phyloP scores from a whole-genome alignment of 2,797 vertebrate species.

The Galagoides demidoff region DNA sequence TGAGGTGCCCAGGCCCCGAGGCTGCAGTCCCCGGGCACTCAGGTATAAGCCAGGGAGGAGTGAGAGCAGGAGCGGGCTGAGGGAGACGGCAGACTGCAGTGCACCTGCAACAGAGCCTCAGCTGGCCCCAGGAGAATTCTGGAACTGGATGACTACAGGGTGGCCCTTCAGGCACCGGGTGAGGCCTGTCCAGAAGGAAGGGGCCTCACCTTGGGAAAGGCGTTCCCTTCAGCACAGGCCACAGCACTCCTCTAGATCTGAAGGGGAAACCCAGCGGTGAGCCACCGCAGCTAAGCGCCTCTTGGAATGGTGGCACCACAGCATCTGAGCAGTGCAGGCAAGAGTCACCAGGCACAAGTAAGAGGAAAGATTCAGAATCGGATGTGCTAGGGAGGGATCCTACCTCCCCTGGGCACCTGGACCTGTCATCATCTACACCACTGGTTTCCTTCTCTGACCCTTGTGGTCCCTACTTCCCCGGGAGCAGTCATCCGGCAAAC shows the following conservation, averaged over 20 bases:
- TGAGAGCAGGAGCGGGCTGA: not conserved
- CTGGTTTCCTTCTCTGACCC: not conserved
- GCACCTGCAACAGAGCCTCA: not conserved
- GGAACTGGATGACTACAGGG: not conserved
- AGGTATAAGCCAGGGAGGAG: not conserved
- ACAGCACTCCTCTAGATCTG: not conserved
- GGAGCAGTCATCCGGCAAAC: not conserved
- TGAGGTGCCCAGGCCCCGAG: too few relatives aligned
- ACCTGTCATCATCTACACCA: not conserved
- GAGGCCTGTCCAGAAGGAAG: rapidly evolving
- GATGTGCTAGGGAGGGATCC: not conserved
- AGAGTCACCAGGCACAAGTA: not conserved
- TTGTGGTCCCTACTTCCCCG: not conserved
- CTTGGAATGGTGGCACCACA: not conserved
- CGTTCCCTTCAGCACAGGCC: not conserved
- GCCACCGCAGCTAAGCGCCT: not conserved
- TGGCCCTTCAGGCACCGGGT: not conserved
- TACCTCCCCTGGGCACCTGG: not conserved
- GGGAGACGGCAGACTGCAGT: not conserved
- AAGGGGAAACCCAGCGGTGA: not conserved
- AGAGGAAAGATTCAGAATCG: not conserved
- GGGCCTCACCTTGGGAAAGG: not conserved
- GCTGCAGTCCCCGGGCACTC: too few relatives aligned
- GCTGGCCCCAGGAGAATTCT: too few relatives aligned
- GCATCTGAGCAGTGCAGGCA: not conserved